phyloP scores from a whole-genome alignment of 2,797 vertebrate species.

The Hydrophis major region DNA sequence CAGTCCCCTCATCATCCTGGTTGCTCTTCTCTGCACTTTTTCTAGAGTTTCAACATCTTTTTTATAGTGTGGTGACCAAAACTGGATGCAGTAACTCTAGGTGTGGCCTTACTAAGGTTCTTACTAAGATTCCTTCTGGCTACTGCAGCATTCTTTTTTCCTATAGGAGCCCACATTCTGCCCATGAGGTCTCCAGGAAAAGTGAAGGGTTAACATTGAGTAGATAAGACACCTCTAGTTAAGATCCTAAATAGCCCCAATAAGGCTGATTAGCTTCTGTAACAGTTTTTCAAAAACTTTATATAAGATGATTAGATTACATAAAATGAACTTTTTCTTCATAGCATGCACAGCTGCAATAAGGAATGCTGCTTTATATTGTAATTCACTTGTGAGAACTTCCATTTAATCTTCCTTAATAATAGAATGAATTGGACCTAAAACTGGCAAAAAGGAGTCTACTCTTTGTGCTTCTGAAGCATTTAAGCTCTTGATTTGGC shows the following conservation, averaged over 20 bases:
- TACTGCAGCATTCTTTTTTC: too few species aligned
- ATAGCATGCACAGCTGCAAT: slow-evolving; percentile 7
- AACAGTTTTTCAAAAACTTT: neutral
- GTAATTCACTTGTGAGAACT: slow-evolving; percentile 40
- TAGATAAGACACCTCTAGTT: neutral
- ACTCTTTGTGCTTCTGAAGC: slow-evolving; percentile 35
- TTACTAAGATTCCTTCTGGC: neutral
- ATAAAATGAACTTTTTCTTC: slow-evolving; percentile 18
- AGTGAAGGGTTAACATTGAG: neutral
- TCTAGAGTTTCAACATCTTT: too few species aligned
- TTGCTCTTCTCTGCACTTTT: too few species aligned
- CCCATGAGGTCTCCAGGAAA: neutral
- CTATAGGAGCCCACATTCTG: neutral
- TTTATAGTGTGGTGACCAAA: too few species aligned
- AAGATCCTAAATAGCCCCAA: neutral
- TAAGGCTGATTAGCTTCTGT: neutral
- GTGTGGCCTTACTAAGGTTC: too few species aligned
- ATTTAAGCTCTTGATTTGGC: slow-evolving; percentile 49
- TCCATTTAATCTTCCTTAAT: slow-evolving; percentile 54
- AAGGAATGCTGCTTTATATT: slow-evolving; percentile 48
- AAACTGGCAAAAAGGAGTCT: slow-evolving; percentile 46
- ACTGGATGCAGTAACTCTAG: too few species aligned
- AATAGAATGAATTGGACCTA: slow-evolving; percentile 52
- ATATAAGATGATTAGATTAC: slow-evolving; percentile 26
- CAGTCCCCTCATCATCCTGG: too few species aligned